These are phyloP conservation scores for Eurystomus gularis DNA, from an alignment of 2,113 vertebrate species.

Conservation along the genomic window DNA sequence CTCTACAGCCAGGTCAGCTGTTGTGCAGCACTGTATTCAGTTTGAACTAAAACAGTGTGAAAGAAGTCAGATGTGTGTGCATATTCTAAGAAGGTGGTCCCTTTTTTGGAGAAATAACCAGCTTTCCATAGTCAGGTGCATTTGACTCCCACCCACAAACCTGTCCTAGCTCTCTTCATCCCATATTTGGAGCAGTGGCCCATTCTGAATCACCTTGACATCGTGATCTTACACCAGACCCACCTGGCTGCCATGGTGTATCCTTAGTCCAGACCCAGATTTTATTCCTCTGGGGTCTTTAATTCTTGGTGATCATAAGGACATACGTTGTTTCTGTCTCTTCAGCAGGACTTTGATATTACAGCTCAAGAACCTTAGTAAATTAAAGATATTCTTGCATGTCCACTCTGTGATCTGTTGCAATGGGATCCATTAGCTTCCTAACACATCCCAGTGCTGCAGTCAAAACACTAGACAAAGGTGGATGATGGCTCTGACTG, in stretches of 20 bases:
- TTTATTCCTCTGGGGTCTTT: not conserved
- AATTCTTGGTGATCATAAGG: too few species aligned
- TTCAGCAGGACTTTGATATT: not conserved
- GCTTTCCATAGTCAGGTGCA: not conserved
- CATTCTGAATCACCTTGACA: fast-evolving
- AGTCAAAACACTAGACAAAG: not conserved
- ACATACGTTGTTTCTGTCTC: not conserved
- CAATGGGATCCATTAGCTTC: not conserved
- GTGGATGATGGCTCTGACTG: not conserved
- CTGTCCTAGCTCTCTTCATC: not conserved
- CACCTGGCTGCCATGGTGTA: too few species aligned
- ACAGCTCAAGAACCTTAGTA: not conserved
- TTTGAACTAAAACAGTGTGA: not conserved
- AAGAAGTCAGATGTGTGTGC: not conserved
- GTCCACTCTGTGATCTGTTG: not conserved
- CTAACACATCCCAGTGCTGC: not conserved
- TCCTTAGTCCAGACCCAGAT: not conserved
- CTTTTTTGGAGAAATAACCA: not conserved
- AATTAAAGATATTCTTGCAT: not conserved
- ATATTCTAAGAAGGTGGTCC: not conserved
- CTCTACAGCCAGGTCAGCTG: not conserved
- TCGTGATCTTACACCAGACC: fast-evolving
- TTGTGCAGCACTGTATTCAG: not conserved
- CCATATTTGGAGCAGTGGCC: not conserved
- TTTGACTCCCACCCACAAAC: not conserved